Conservation (phyloP, 2,888 invertebrate species). For the Agonopterix heracliana region DNA sequence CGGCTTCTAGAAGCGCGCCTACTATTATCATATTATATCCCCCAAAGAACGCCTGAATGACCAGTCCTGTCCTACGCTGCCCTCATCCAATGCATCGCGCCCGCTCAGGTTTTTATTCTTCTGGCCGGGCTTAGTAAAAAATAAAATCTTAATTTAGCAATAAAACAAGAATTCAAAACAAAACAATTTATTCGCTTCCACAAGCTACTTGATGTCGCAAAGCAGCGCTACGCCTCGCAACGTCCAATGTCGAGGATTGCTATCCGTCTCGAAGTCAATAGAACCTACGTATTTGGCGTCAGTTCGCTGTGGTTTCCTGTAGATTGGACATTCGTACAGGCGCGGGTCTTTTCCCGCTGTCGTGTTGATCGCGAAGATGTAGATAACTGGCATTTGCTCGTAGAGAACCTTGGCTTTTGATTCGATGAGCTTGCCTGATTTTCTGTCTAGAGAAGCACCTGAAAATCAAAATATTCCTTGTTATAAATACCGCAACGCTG, state of each 20-base stretch:
- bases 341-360: slow-evolving; percentile 94
- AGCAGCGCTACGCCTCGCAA: slow-evolving; percentile 95
- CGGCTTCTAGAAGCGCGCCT: no score
- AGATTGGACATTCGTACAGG: slow-evolving; percentile 97
- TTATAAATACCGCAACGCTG: no score
- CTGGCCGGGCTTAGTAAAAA: no score
- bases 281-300: slow-evolving; percentile 97
- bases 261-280: slow-evolving; percentile 94
- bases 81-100: no score
- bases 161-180: no score
- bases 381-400: slow-evolving; percentile 97
- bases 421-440: slow-evolving; percentile 92
- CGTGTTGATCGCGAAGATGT: slow-evolving; percentile 96
- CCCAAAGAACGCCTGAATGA: no score
- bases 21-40: no score
- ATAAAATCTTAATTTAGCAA: no score
- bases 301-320: slow-evolving; percentile 95
- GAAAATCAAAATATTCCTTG: slow-evolving; percentile 12
- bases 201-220: slow-evolving; percentile 91
- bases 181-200: no score
- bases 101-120: no score
- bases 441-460: slow-evolving; percentile 90
- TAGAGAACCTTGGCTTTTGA: slow-evolving; percentile 95
- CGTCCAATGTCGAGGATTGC: slow-evolving; percentile 96
- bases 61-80: no score